Evolutionary conservation across 2,888 invertebrate species (phyloP).

Genomic region (Eudasyphora cyanicolor): DNA sequence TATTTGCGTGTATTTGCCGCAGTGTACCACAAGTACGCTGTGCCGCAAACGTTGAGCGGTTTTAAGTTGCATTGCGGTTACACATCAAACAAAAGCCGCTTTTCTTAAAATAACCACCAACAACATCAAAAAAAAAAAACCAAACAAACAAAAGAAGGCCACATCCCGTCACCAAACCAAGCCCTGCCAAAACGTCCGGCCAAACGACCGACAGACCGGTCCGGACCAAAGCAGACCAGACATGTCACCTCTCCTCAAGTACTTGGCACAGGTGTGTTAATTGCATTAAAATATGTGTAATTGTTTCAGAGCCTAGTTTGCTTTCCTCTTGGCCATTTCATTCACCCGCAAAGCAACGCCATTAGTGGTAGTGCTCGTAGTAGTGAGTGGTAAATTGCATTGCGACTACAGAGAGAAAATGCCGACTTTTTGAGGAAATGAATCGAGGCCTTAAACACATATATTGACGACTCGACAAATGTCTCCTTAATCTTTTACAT

Average conservation of each 20-base stretch:
- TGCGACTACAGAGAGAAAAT: background rate
- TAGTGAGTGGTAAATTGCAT: background rate
- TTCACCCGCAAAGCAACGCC: background rate
- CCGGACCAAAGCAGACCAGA: background rate
- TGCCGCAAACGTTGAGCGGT: constrained; percentile 30
- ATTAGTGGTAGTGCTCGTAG: background rate
- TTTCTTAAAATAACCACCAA: background rate
- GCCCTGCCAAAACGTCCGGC: background rate
- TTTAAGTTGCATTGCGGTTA: constrained; percentile 58
- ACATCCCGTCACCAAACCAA: background rate
- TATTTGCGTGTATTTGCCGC: constrained; percentile 6
- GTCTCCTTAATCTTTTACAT: no score
- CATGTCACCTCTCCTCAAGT: constrained; percentile 10
- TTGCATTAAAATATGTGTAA: constrained; percentile 79
- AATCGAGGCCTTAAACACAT: no score
- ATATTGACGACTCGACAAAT: background rate
- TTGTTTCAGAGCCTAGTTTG: constrained; percentile 64
- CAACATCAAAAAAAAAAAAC: constrained; percentile 1
- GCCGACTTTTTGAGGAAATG: background rate
- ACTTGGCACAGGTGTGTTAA: constrained; percentile 73
- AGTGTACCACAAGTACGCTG: background rate
- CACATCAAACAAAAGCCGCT: constrained; percentile 18
- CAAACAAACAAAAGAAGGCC: background rate
- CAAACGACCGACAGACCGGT: background rate
- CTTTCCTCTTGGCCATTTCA: background rate